A percentile compares a stretch with the other conserved stretches of the same genome.
These are phyloP conservation scores for Chalcis sispes DNA, from an alignment of 2,888 invertebrate species.

Conservation along the genomic window DNA sequence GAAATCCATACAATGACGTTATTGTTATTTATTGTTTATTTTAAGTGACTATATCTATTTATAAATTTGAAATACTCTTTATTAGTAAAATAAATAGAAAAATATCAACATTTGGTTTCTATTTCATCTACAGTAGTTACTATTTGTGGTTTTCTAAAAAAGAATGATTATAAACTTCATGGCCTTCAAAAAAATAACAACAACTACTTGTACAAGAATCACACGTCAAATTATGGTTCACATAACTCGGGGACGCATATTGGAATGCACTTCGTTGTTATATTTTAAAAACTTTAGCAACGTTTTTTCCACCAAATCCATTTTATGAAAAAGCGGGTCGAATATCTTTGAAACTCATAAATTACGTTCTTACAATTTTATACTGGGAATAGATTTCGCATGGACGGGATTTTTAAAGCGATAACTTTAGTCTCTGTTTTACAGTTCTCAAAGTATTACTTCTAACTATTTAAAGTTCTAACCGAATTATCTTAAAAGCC, in stretches of 20 bases:
- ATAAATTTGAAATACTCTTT: no score
- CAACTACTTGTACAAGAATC: background rate
- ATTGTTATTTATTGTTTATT: no score
- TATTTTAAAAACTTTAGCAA: background rate
- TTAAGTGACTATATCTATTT: no score
- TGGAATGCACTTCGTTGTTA: background rate
- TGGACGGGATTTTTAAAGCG: background rate
- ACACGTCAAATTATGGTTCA: slow-evolving; percentile 1
- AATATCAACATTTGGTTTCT: no score
- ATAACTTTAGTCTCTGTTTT: slow-evolving; percentile 11
- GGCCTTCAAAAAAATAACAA: no score
- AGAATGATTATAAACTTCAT: no score
- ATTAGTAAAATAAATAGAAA: no score
- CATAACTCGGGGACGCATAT: background rate
- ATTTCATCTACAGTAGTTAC: no score
- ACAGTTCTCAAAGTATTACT: background rate
- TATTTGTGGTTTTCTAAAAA: no score
- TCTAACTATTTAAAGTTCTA: background rate
- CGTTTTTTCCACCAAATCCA: background rate
- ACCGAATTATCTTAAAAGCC: slow-evolving; percentile 31
- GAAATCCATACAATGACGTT: no score
- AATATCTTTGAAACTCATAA: background rate
- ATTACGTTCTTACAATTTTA: background rate
- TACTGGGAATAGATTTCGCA: background rate
- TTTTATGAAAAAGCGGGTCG: slow-evolving; percentile 1